Evolutionary conservation across 2,797 vertebrate genomes (phyloP), one percentile per base, ranked within the genome.

Genomic region (Chelonia mydas): DNA sequence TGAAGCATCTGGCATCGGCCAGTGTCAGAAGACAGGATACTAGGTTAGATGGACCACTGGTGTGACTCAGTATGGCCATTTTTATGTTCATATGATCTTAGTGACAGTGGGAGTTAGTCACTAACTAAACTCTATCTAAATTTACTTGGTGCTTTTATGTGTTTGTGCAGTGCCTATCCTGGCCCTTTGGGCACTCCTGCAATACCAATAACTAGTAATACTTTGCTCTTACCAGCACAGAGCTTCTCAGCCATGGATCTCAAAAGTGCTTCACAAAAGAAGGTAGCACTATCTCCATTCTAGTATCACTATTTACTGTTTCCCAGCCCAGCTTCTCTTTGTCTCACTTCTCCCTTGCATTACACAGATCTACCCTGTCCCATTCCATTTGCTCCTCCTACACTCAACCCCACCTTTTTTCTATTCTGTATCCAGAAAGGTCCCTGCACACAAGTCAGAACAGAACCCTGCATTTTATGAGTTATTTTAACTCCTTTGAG

Each of bases 281-380:
- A 5, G 19, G 9, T 31, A 41, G 50, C 49, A 4, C 83, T 54
- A 5, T 27, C 78, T 3, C 45, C n/a, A 7, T 74, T 77, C 28
- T 55, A 83, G 51, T 31, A 87, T 27, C 81, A 81, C 12, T n/a
- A 68, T 37, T 78, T 23, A 19, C 33, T 50, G 19, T 51, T 72
- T 68, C 27, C 33, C 49, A 51, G 6, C 37, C 31, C 23, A 50
- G 81, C 47, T 51, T 11, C 59, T 57, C 7, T 65, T 76, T 68
- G 68, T 5, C 21, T 92, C 65, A 54, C 0, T 2, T 68, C 31
- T 21, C 3, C 19, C 6, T 74, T 33, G 1, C 0, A 1, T 54
- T 31, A n/a, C 3, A 0, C 28, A 72, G 82, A 51, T 11, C 84
- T 50, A 53, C 41, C n/a, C 59, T 4, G 49, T 83, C 84, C 51